Percentiles rank a stretch among this genome's conserved stretches.
phyloP scores from a whole-genome alignment of 2,888 invertebrate genomes.

The Drosophila mercatorum region DNA sequence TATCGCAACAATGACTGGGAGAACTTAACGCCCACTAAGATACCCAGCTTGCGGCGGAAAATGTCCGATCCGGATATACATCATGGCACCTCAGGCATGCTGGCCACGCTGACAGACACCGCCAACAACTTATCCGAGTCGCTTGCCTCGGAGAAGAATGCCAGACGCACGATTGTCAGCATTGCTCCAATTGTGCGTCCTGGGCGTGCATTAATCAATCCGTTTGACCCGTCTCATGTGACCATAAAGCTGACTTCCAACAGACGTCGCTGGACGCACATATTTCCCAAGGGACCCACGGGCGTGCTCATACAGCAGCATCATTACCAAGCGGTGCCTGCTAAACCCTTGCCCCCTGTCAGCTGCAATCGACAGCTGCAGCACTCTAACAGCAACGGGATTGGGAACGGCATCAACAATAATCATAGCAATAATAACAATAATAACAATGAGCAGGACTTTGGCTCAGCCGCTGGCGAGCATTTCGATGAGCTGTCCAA shows the following conservation, averaged over 20 bases:
- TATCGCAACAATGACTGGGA: slow-evolving; percentile 82
- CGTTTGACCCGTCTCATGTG: slow-evolving; percentile 98
- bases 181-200: slow-evolving; percentile 88
- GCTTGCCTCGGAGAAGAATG: slow-evolving; percentile 83
- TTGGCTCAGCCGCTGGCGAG: slow-evolving; percentile 73
- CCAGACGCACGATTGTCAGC: slow-evolving; percentile 82
- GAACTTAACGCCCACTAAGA: slow-evolving; percentile 85
- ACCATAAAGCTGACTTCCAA: slow-evolving; percentile 98
- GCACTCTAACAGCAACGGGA: slow-evolving; percentile 24
- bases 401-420: slow-evolving; percentile 25
- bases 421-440: slow-evolving; percentile 44
- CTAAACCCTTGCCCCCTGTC: slow-evolving; percentile 62
- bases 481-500: slow-evolving; percentile 83
- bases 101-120: slow-evolving; percentile 84
- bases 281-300: slow-evolving; percentile 97
- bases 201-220: slow-evolving; percentile 96
- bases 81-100: slow-evolving; percentile 88
- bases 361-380: slow-evolving; percentile 32
- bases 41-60: slow-evolving; percentile 88
- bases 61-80: slow-evolving; percentile 96
- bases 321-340: slow-evolving; percentile 94
- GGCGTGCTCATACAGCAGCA: slow-evolving; percentile 96
- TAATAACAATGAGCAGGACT: slow-evolving; percentile 57
- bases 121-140: slow-evolving; percentile 83
- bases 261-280: slow-evolving; percentile 98